Percentiles rank a stretch among this genome's conserved stretches.
Evolutionary conservation across 2,113 vertebrate species (phyloP).

Genomic region (Engraulis encrasicolus): DNA sequence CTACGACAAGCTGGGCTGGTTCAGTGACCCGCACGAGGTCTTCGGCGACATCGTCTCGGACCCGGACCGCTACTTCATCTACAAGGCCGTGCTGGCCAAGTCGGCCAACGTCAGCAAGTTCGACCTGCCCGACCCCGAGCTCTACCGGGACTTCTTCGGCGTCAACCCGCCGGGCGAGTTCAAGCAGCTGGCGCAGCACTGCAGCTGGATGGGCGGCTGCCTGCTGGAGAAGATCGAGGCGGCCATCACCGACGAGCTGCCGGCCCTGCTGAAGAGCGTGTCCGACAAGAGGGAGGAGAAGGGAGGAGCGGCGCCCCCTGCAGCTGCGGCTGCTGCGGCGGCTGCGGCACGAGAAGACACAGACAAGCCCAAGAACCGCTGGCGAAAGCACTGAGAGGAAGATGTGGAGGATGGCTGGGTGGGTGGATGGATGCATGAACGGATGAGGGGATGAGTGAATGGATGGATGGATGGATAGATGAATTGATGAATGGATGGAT

Average conservation of each 20-base stretch:
- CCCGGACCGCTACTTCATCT: slow-evolving; percentile 97
- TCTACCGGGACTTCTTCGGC: slow-evolving; percentile 98
- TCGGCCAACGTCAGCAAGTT: slow-evolving; percentile 99
- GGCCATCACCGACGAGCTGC: slow-evolving; percentile 93
- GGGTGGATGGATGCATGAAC: not conserved
- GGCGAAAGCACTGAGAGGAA: slow-evolving; percentile 75
- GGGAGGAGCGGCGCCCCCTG: slow-evolving; percentile 68
- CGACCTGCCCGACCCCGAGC: slow-evolving; percentile 93
- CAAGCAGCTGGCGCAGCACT: slow-evolving; percentile 91
- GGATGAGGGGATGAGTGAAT: not conserved
- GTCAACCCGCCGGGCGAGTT: slow-evolving; percentile 90
- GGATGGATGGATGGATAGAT: slow-evolving; percentile 10
- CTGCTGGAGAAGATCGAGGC: slow-evolving; percentile 95
- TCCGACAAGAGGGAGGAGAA: slow-evolving; percentile 72
- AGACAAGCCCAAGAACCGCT: slow-evolving; percentile 94
- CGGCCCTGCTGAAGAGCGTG: slow-evolving; percentile 87
- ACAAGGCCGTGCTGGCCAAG: slow-evolving; percentile 97
- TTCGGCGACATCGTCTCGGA: slow-evolving; percentile 97
- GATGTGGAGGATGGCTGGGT: slow-evolving; percentile 52
- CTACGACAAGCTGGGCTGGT: slow-evolving; percentile 97
- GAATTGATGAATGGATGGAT: not conserved
- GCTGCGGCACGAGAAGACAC: slow-evolving; percentile 91
- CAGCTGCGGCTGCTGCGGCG: slow-evolving; percentile 81
- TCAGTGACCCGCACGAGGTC: slow-evolving; percentile 94
- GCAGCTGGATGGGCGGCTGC: slow-evolving; percentile 95